A percentile compares a stretch with the other conserved stretches of the same genome.
Conservation (phyloP, 2,797 vertebrate species). For the Gallinago stenura region DNA sequence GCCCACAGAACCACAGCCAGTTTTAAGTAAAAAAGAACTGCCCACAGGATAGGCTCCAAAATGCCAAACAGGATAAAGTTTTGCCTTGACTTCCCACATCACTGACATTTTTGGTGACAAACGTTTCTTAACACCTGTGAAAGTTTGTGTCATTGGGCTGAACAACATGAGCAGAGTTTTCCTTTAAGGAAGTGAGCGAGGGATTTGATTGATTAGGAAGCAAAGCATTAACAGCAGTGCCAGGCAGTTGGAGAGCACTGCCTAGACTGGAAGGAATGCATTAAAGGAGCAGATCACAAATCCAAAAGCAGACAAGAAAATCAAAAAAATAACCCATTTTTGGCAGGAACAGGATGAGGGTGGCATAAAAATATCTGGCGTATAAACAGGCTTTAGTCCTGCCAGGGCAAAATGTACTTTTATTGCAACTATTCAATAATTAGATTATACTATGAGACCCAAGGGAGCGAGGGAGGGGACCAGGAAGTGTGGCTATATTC, state of each 20-base stretch:
- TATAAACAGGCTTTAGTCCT: not conserved
- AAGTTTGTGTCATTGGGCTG: not conserved
- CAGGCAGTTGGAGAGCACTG: conserved; percentile 44
- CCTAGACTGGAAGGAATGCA: conserved; percentile 55
- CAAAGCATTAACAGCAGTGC: not conserved
- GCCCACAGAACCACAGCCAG: not conserved
- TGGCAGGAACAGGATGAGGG: not conserved
- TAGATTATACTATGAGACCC: not conserved
- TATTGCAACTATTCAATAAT: not conserved
- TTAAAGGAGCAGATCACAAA: conserved; percentile 39
- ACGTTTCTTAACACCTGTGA: not conserved
- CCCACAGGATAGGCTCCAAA: not conserved
- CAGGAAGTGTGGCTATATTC: not conserved
- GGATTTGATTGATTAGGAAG: conserved; percentile 20
- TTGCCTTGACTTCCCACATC: not conserved
- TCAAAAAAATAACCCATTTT: not conserved
- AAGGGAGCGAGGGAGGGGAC: not conserved
- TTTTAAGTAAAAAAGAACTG: not conserved
- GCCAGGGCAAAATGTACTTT: not conserved
- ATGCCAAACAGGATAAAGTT: not conserved
- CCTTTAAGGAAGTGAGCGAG: not conserved
- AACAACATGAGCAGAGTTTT: conserved; percentile 1
- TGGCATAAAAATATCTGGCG: conserved; percentile 6
- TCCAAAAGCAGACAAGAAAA: not conserved
- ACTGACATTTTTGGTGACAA: not conserved